phyloP scores from a whole-genome alignment of 2,888 invertebrate species.

The Drosophila recens region DNA sequence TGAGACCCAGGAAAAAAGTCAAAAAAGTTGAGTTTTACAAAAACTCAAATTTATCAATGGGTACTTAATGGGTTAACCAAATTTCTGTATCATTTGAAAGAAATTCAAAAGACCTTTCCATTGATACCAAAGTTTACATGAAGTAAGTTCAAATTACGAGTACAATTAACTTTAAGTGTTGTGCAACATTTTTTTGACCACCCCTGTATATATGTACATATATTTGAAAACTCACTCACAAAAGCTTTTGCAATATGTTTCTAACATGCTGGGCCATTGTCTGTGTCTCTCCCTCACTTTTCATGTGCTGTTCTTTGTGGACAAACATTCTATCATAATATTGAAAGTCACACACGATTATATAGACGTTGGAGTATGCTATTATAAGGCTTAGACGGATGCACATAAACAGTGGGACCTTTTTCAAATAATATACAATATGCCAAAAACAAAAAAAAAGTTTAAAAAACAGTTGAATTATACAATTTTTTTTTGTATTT shows the following conservation, averaged over 20 bases:
- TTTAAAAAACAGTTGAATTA: conserved; percentile 41
- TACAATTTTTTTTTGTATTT: conserved; percentile 5
- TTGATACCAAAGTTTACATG: no score
- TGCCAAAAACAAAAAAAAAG: conserved; percentile 28
- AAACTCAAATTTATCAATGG: no score
- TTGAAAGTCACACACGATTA: conserved; percentile 64
- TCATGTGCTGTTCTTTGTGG: not conserved
- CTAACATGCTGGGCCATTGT: conserved; percentile 8
- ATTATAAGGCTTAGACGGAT: conserved; percentile 25
- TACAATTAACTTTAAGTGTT: no score
- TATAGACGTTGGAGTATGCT: conserved; percentile 44
- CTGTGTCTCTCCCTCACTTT: not conserved
- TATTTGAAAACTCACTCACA: not conserved
- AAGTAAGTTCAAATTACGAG: no score
- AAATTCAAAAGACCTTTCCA: no score
- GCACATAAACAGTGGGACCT: conserved; percentile 3
- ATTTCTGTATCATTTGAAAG: no score
- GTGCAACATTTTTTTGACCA: no score
- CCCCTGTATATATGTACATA: not conserved
- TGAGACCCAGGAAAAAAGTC: no score
- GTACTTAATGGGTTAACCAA: no score
- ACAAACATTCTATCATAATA: conserved; percentile 50
- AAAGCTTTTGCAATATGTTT: conserved; percentile 3
- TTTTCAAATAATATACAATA: conserved; percentile 1
- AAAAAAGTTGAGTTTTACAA: no score